Base-by-base conservation (phyloP, 2,113 vertebrate species). In the Actenoides hombroni region DNA sequence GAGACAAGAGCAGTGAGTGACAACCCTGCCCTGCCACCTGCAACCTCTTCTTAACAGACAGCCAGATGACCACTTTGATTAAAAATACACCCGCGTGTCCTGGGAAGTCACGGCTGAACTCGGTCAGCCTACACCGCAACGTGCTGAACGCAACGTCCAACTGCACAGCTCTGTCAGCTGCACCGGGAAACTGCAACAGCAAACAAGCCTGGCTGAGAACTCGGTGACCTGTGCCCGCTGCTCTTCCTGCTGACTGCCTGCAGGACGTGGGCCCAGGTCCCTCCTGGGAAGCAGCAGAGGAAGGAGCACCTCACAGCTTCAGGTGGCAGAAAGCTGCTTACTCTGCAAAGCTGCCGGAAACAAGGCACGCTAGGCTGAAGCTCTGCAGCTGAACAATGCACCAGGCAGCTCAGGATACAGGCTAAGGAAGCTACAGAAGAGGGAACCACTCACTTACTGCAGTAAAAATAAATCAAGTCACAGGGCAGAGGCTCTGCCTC, bases 131-230 rank as follows among this genome's bases (percentile, higher is more conserved):
- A 49, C 14, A 4, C 69, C 5, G 49, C 74, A 92, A 86, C 19
- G 82, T 95, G 90, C 92, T 60, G 85, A 95, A 96, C 91, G 71
- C 76, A 83, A 54, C 5, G 67, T 96, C 75, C 95, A 42, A 79
- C 70, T 0, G 7, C 49, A 33, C 37, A 21, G 79, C 61, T 79
- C 67, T 73, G 68, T 24, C 65, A 79, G 83, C 82, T 87, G 70
- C 89, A 65, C 63, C 2, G 4, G 87, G 90, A 97, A 97, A 80
- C 0, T 14, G 67, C 75, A 89, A 42, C 86, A 87, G 88, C 85
- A 77, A 93, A 85, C 33, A 56, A 84, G 68, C 59, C 80, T 48
- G 90, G 69, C 60, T 84, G 85, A 92, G 88, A 95, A 94, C 76
- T 54, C 4, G 0, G 39, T 93, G 92, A 96, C 94, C 93, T 97